A percentile compares a stretch with the other conserved stretches of the same genome.
These are phyloP conservation scores for Todiramphus chloris DNA, from an alignment of 2,113 vertebrate genomes.

Conservation along the genomic window DNA sequence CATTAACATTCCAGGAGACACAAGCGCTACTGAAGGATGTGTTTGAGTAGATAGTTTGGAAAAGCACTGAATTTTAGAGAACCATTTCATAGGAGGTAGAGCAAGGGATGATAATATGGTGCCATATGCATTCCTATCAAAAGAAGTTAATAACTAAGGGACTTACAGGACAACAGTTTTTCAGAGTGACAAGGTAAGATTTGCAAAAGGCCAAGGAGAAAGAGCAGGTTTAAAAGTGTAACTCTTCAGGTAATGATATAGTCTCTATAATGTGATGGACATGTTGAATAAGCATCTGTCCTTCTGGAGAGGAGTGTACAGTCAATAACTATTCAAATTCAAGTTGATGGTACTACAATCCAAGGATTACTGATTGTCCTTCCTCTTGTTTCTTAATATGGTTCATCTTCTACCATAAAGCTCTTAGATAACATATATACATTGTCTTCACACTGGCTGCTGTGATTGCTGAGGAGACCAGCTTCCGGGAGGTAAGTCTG, in stretches of 20 bases:
- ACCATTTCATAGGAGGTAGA: not conserved
- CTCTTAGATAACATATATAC: not conserved
- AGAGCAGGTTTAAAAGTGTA: not conserved
- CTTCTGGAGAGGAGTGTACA: not conserved
- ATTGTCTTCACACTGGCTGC: not conserved
- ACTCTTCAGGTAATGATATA: not conserved
- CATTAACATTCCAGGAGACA: conserved; percentile 25
- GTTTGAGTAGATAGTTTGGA: not conserved
- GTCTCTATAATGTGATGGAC: not conserved
- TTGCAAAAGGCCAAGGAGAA: not conserved
- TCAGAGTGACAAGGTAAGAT: not conserved
- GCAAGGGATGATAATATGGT: not conserved
- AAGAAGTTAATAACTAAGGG: not conserved
- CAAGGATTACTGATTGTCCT: not conserved
- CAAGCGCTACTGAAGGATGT: not conserved
- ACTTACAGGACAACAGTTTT: not conserved
- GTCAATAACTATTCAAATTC: not conserved
- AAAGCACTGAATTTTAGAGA: not conserved
- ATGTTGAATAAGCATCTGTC: not conserved
- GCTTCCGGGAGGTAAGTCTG: no score
- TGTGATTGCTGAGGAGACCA: no score
- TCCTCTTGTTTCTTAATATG: not conserved
- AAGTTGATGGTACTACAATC: not conserved
- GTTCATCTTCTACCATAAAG: not conserved
- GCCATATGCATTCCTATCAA: not conserved